Conservation (phyloP, 1,140 invertebrate genomes). For the Drosophila sturtevanti region DNA sequence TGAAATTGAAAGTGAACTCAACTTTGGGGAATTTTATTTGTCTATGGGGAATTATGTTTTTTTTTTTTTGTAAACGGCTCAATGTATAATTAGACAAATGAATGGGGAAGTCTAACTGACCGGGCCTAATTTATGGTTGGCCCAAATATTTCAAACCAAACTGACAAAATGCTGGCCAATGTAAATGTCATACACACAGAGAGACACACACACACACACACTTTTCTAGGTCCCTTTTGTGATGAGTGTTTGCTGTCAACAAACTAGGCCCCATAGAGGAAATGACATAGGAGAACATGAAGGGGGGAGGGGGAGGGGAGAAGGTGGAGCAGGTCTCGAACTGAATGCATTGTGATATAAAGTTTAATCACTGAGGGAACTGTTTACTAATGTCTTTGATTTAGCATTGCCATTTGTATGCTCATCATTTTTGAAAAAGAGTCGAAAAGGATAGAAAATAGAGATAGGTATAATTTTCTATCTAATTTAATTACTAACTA, state of each 20-base stretch:
- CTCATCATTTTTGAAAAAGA: too few species aligned
- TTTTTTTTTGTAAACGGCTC: slow-evolving; percentile 60
- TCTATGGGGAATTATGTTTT: slow-evolving; percentile 55
- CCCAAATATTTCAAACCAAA: neutral
- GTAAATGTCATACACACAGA: too few species aligned
- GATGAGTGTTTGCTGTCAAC: slow-evolving; percentile 16
- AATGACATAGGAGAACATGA: neutral
- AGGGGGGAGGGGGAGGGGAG: too few species aligned
- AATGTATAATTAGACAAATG: slow-evolving; percentile 57
- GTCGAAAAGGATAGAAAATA: too few species aligned
- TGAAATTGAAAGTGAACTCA: slow-evolving; percentile 24
- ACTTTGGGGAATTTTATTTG: slow-evolving; percentile 25
- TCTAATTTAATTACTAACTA: too few species aligned
- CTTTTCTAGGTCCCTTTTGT: neutral
- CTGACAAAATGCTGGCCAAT: neutral
- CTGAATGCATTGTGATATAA: too few species aligned
- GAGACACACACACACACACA: neutral
- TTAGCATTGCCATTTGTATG: neutral
- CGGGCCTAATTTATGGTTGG: neutral
- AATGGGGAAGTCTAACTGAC: neutral
- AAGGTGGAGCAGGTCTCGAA: too few species aligned
- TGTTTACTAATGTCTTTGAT: neutral
- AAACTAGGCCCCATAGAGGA: neutral
- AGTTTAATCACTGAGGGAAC: too few species aligned
- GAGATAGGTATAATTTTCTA: too few species aligned